phyloP scores from a whole-genome alignment of 2,888 invertebrate species.

The Ichneumoninae sp. region DNA sequence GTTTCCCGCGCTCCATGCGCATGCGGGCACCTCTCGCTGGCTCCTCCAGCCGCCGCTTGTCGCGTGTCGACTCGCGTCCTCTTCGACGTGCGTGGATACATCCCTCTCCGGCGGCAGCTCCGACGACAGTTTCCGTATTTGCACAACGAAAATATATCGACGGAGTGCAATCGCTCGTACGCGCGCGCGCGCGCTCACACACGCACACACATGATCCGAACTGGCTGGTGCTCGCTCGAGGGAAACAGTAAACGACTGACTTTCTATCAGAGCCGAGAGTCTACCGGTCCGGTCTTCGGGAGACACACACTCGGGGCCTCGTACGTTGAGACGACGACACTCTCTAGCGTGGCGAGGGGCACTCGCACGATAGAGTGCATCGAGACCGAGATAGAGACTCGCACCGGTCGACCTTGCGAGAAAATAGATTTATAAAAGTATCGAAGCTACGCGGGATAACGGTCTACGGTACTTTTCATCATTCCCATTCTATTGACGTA shows the following conservation, averaged over 20 bases:
- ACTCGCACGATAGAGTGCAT: constrained; percentile 45
- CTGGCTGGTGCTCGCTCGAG: constrained; percentile 38
- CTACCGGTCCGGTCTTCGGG: constrained; percentile 56
- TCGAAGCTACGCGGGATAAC: constrained; percentile 41
- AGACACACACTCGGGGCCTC: constrained; percentile 12
- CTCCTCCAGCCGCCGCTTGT: constrained; percentile 27
- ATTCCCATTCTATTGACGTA: background rate
- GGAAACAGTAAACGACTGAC: constrained; percentile 60
- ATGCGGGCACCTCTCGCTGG: background rate
- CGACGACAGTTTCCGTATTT: constrained; percentile 68
- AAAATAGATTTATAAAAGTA: constrained; percentile 61
- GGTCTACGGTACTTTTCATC: constrained; percentile 55
- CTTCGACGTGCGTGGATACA: constrained; percentile 17
- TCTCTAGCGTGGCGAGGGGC: constrained; percentile 29
- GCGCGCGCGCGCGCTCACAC: constrained; percentile 5
- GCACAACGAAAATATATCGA: constrained; percentile 61
- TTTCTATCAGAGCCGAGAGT: constrained; percentile 63
- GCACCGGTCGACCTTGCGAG: constrained; percentile 71
- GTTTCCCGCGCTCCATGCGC: constrained; percentile 30
- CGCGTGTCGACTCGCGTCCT: constrained; percentile 38
- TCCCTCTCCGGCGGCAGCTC: constrained; percentile 34
- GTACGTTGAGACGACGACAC: constrained; percentile 32
- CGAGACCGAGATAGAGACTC: constrained; percentile 59
- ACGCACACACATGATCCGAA: constrained; percentile 3
- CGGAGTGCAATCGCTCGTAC: constrained; percentile 34